These are phyloP conservation scores for Hoplodrina blanda DNA, from an alignment of 2,888 invertebrate species.

Conservation along the genomic window DNA sequence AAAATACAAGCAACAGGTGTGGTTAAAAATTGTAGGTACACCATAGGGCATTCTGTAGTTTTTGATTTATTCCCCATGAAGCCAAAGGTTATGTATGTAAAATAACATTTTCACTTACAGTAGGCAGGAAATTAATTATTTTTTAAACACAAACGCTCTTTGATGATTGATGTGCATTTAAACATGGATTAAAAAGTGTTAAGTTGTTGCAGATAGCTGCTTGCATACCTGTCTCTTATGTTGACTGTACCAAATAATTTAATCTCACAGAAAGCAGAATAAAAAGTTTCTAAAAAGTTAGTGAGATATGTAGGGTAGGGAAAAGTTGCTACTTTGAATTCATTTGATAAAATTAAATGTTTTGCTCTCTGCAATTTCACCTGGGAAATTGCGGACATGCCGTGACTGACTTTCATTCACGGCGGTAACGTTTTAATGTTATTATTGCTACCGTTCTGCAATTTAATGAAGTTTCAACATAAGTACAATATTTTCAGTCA, in stretches of 20 bases:
- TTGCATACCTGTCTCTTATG: background rate
- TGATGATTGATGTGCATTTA: too few relatives aligned
- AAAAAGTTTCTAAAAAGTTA: background rate
- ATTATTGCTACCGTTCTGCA: background rate
- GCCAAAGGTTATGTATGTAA: too few relatives aligned
- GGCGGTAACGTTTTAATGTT: conserved; percentile 12
- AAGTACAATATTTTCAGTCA: too few relatives aligned
- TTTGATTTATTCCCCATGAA: too few relatives aligned
- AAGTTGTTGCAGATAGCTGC: background rate
- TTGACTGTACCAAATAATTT: conserved; percentile 4
- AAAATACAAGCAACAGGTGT: too few relatives aligned
- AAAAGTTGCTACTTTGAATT: conserved; percentile 14
- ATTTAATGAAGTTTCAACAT: background rate
- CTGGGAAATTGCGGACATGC: conserved; percentile 10
- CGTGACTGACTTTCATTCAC: background rate
- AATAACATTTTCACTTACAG: too few relatives aligned
- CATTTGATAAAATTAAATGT: conserved; percentile 18
- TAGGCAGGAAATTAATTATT: too few relatives aligned
- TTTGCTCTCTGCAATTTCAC: conserved; percentile 12
- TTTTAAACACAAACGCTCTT: too few relatives aligned
- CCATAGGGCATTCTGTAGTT: too few relatives aligned
- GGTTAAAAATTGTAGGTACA: too few relatives aligned
- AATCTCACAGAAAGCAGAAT: background rate
- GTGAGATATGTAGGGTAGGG: background rate
- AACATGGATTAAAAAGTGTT: background rate